Evolutionary conservation across 2,797 vertebrate species (phyloP).

Genomic region (Mus spretus): DNA sequence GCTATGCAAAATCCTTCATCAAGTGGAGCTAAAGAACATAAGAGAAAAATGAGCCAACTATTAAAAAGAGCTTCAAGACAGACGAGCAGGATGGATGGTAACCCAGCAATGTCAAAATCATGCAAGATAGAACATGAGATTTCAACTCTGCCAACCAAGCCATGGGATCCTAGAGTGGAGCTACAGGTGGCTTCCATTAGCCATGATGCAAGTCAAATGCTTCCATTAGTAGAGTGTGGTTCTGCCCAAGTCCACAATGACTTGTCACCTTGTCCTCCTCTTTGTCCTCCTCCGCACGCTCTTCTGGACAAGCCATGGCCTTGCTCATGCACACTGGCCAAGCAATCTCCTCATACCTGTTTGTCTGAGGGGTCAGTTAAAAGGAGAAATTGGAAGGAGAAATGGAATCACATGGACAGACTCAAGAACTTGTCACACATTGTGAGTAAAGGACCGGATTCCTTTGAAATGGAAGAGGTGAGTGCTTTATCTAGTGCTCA

Average conservation of each 20-base stretch:
- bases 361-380: constrained; percentile 43
- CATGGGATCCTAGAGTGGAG: neutral
- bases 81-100: constrained; percentile 65
- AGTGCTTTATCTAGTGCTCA: neutral
- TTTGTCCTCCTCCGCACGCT: neutral
- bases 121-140: neutral
- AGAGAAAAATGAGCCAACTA: constrained; percentile 86
- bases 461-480: constrained; percentile 94
- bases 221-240: constrained; percentile 82
- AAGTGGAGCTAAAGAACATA: constrained; percentile 77
- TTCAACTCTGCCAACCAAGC: constrained; percentile 40
- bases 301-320: constrained; percentile 19
- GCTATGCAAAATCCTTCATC: neutral
- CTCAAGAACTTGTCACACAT: constrained; percentile 79
- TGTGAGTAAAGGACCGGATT: constrained; percentile 84
- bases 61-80: constrained; percentile 89
- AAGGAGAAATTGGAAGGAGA: constrained; percentile 61
- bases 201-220: constrained; percentile 53
- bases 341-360: constrained; percentile 48
- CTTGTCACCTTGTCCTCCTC: neutral
- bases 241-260: neutral
- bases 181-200: constrained; percentile 65
- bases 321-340: constrained; percentile 5
- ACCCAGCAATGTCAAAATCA: neutral
- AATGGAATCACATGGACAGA: constrained; percentile 29